Evolutionary conservation across 2,113 vertebrate species (phyloP).

Genomic region (Lynx canadensis): DNA sequence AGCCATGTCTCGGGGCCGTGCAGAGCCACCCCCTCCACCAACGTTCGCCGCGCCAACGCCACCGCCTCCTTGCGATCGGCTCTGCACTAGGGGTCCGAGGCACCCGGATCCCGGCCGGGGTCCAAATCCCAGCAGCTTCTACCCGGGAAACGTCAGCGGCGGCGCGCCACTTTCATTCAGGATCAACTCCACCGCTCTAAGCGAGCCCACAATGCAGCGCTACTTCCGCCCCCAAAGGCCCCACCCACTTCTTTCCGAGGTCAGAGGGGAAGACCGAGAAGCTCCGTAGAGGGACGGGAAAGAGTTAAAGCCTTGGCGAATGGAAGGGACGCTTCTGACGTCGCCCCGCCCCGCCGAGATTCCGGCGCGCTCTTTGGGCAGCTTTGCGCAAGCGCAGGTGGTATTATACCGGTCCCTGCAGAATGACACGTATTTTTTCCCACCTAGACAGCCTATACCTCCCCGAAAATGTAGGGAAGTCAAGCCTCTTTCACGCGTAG

Average conservation of each 20-base stretch:
- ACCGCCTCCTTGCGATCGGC: neutral
- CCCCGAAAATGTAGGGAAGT: neutral
- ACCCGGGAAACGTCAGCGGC: neutral
- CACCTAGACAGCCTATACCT: accelerated
- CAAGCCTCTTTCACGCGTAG: neutral
- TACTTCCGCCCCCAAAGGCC: constrained; percentile 34
- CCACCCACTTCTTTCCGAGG: constrained; percentile 73
- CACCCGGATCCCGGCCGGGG: neutral
- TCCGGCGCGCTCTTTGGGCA: accelerated
- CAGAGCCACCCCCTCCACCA: constrained; percentile 45
- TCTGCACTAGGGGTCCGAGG: neutral
- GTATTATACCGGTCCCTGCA: accelerated
- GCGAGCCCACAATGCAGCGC: constrained; percentile 82
- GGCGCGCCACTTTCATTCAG: constrained; percentile 82
- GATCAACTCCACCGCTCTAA: constrained; percentile 66
- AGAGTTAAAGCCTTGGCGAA: neutral
- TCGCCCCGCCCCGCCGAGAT: neutral
- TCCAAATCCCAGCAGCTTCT: neutral
- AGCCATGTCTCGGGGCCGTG: constrained; percentile 85
- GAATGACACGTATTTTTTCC: accelerated
- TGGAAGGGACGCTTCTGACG: neutral
- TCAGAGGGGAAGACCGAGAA: constrained; percentile 30
- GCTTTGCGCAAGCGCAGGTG: neutral
- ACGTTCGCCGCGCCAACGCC: neutral
- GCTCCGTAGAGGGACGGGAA: accelerated